Percentiles rank a stretch among this genome's conserved stretches.
Evolutionary conservation across 2,113 vertebrate genomes (phyloP).

Genomic region (Xerus inauris): DNA sequence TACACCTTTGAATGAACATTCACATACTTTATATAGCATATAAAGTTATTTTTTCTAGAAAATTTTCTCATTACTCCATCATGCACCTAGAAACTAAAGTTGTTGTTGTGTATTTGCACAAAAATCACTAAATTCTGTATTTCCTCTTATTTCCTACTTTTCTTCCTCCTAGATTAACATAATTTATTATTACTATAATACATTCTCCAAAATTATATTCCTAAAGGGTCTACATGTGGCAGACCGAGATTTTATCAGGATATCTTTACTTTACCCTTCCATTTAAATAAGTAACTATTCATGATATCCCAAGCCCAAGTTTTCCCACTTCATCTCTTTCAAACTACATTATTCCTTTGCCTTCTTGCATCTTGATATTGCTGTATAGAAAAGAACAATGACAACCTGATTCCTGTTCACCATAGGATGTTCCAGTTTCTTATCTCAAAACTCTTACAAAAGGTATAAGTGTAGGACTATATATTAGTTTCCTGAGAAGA

Average conservation of each 20-base stretch:
- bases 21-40: neutral
- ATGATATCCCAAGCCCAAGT: neutral
- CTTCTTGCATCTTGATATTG: neutral
- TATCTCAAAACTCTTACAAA: neutral
- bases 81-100: neutral
- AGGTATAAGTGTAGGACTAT: neutral
- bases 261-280: neutral
- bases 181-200: neutral
- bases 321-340: neutral
- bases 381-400: neutral
- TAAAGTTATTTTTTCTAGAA: neutral
- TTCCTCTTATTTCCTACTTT: neutral
- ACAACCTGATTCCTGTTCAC: neutral
- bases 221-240: neutral
- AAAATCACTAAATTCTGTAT: neutral
- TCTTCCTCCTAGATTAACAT: neutral
- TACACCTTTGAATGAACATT: neutral
- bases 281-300: neutral
- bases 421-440: neutral
- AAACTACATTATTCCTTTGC: neutral
- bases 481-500: neutral
- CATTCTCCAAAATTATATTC: neutral
- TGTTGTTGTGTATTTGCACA: neutral
- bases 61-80: neutral
- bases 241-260: neutral